Evolutionary conservation across 2,113 vertebrate genomes (phyloP).

Genomic region (Rattus norvegicus): GRCr8 NC_086029.1:33114501-33115000

Average conservation of each 20-base stretch:
- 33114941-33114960: background rate
- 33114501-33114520: background rate
- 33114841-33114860: background rate
- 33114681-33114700: background rate
- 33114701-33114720: background rate
- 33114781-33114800: background rate
- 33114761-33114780: background rate
- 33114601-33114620: background rate
- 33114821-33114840: conserved; percentile 13
- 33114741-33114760: background rate
- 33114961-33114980: too few relatives aligned
- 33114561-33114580: background rate
- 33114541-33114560: background rate
- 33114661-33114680: background rate
- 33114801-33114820: background rate
- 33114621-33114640: accelerated
- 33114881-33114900: background rate
- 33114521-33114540: background rate
- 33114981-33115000: background rate
- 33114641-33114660: background rate
- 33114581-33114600: background rate
- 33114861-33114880: background rate
- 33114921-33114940: background rate
- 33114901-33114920: background rate
- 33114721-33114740: accelerated